Percentiles rank a stretch among this genome's conserved stretches.
Conservation (phyloP, 1,140 invertebrate species). For the Maconellicoccus hirsutus region DNA sequence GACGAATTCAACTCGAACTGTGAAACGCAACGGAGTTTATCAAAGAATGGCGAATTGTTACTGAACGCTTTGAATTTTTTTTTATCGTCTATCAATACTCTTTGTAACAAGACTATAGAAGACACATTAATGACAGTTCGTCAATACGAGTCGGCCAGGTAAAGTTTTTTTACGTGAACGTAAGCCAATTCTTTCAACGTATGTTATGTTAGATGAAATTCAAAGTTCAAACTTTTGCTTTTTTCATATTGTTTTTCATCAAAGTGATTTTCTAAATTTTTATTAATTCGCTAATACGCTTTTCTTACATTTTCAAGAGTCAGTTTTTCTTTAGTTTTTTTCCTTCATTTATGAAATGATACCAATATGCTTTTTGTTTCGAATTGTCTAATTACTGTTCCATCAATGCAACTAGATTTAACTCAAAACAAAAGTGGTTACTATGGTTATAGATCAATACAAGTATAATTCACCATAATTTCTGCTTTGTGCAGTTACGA, state of each 20-base stretch:
- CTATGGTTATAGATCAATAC: conserved; percentile 1
- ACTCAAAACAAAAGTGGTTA: not conserved
- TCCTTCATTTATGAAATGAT: no score
- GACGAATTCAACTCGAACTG: conserved; percentile 92
- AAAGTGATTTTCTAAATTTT: no score
- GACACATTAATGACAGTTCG: conserved; percentile 86
- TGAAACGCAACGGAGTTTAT: conserved; percentile 84
- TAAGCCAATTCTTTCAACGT: no score
- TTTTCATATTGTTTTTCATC: no score
- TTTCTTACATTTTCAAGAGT: no score
- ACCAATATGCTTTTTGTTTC: no score
- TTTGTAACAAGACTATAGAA: conserved; percentile 94
- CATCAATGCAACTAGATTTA: not conserved
- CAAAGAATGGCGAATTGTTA: conserved; percentile 86
- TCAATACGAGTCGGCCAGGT: conserved; percentile 86
- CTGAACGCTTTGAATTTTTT: conserved; percentile 90
- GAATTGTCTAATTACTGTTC: not conserved
- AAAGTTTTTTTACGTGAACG: conserved; percentile 26
- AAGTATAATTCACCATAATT: not conserved
- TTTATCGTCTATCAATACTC: conserved; percentile 84
- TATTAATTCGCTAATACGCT: no score
- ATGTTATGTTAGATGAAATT: no score
- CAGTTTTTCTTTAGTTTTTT: no score
- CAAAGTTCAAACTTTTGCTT: no score
- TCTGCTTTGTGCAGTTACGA: not conserved